Evolutionary conservation across 2,797 vertebrate genomes (phyloP).

Genomic region (Characodon lateralis): DNA sequence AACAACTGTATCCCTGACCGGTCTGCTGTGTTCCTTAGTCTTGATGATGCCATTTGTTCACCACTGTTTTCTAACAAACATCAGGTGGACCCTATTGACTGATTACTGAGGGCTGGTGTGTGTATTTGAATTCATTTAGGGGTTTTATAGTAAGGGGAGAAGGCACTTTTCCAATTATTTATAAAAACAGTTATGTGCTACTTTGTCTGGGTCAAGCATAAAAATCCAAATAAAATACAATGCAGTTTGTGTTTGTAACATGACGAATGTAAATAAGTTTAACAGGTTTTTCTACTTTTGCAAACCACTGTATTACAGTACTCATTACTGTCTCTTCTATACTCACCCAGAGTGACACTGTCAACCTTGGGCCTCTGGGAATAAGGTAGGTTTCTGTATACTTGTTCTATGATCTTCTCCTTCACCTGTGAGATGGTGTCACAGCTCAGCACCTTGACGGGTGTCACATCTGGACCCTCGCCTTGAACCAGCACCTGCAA

Average conservation of each 20-base stretch:
- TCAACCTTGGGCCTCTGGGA: conserved; percentile 94
- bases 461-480: conserved; percentile 88
- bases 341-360: conserved; percentile 92
- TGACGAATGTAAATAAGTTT: background rate
- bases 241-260: background rate
- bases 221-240: background rate
- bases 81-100: background rate
- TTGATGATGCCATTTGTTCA: background rate
- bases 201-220: background rate
- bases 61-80: background rate
- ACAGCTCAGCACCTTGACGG: conserved; percentile 96
- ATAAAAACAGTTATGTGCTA: background rate
- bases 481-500: conserved; percentile 93
- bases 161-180: too few species aligned
- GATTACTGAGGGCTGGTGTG: background rate
- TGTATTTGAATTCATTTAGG: background rate
- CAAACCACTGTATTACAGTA: background rate
- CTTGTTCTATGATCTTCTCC: conserved; percentile 98
- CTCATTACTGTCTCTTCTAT: conserved; percentile 17
- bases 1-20: background rate
- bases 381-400: conserved; percentile 91
- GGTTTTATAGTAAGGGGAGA: background rate
- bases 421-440: conserved; percentile 99
- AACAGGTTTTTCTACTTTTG: background rate
- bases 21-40: background rate